Conservation (phyloP, 2,797 vertebrate species). For the Helicolenus hilgendorfi region DNA sequence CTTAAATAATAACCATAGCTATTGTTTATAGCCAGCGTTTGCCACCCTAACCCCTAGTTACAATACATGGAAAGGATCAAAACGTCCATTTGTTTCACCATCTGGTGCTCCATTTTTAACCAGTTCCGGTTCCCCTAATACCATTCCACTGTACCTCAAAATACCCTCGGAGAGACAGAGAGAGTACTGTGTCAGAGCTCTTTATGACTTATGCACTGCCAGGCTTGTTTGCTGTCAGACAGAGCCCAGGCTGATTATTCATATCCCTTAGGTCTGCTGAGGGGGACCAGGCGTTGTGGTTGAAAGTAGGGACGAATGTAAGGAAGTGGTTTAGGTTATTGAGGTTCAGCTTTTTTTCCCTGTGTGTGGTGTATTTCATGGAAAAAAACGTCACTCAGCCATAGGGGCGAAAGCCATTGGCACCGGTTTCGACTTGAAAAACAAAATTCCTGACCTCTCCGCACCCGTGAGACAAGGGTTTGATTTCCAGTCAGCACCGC, state of each 20-base stretch:
- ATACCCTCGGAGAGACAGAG: constrained; percentile 59
- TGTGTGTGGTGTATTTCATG: constrained; percentile 71
- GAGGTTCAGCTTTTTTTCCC: constrained; percentile 74
- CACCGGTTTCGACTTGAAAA: constrained; percentile 75
- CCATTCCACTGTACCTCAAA: constrained; percentile 61
- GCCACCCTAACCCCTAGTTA: not conserved
- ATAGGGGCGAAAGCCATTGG: constrained; percentile 62
- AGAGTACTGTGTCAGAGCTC: constrained; percentile 54
- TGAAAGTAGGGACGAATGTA: constrained; percentile 73
- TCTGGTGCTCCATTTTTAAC: constrained; percentile 36
- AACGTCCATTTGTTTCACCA: constrained; percentile 47
- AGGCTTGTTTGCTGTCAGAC: constrained; percentile 71
- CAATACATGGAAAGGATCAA: constrained; percentile 17
- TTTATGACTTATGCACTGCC: constrained; percentile 33
- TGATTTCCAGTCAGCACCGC: constrained; percentile 78
- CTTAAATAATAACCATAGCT: constrained; percentile 31
- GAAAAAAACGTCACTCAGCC: constrained; percentile 60
- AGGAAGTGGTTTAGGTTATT: constrained; percentile 89
- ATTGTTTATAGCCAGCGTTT: constrained; percentile 5
- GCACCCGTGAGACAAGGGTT: constrained; percentile 66
- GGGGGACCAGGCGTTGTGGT: constrained; percentile 72
- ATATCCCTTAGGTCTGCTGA: constrained; percentile 65
- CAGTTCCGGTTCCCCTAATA: constrained; percentile 45
- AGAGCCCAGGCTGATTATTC: constrained; percentile 72
- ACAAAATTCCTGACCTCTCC: constrained; percentile 87